Evolutionary conservation across 2,113 vertebrate species (phyloP).

Genomic region (Erpornis zantholeuca): DNA sequence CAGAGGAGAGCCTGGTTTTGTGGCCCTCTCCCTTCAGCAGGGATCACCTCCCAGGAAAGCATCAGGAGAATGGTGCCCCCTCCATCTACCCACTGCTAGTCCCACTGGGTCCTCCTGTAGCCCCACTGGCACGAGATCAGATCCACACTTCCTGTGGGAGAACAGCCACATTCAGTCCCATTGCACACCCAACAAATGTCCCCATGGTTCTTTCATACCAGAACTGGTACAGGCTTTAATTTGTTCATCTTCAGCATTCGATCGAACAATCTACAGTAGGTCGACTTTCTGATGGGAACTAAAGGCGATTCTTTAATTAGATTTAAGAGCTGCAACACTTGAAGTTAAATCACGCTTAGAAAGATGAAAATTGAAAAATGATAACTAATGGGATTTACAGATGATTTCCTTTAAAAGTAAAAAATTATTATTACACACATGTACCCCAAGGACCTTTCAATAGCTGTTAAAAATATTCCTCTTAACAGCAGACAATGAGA

Average conservation of each 20-base stretch:
- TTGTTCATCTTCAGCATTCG: not conserved
- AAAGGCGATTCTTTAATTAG: conserved; percentile 33
- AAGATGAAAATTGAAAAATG: conserved; percentile 33
- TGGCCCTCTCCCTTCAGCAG: rapidly evolving
- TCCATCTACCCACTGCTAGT: not conserved
- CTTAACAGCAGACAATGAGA: conserved; percentile 37
- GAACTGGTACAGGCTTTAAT: not conserved
- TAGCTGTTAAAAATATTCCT: conserved; percentile 42
- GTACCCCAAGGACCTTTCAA: conserved; percentile 31
- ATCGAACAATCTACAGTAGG: not conserved
- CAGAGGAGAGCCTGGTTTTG: not conserved
- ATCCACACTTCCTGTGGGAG: rapidly evolving
- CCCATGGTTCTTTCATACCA: not conserved
- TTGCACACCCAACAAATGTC: not conserved
- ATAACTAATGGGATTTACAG: conserved; percentile 38
- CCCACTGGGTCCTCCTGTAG: not conserved
- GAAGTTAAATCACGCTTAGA: conserved; percentile 50
- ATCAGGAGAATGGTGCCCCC: not conserved
- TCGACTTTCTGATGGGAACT: not conserved
- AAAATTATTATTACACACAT: conserved; percentile 1
- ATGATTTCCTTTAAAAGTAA: conserved; percentile 43
- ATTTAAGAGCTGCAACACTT: conserved; percentile 38
- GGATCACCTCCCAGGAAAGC: not conserved
- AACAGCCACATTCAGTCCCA: rapidly evolving
- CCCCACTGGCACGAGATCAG: rapidly evolving